These are phyloP conservation scores for Anser cygnoides DNA, from an alignment of 2,113 vertebrate species.

Conservation along the genomic window DNA sequence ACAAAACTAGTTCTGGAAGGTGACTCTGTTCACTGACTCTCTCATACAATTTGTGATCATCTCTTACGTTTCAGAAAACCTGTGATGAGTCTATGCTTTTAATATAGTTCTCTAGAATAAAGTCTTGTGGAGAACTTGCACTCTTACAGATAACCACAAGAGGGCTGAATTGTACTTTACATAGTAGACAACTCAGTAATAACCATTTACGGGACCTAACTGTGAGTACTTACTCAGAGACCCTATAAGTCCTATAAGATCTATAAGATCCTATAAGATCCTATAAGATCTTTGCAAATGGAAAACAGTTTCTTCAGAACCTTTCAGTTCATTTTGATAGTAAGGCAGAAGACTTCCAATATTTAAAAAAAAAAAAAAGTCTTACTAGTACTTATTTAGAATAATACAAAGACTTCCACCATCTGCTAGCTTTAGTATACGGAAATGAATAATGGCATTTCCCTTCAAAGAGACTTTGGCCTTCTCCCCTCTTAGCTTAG, in stretches of 20 bases:
- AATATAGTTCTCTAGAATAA: not conserved
- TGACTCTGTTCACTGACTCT: not conserved
- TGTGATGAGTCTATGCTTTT: not conserved
- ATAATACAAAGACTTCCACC: not conserved
- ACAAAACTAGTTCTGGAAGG: not conserved
- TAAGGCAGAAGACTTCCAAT: not conserved
- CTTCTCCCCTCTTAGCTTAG: not conserved
- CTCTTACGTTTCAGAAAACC: not conserved
- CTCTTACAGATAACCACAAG: slow-evolving; percentile 3
- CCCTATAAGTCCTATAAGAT: not conserved
- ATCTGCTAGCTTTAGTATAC: not conserved
- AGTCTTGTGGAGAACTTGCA: not conserved
- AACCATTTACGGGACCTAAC: not conserved
- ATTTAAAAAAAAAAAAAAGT: not conserved
- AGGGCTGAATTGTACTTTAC: slow-evolving; percentile 17
- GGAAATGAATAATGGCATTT: not conserved
- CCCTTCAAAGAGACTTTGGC: not conserved
- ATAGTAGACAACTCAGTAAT: not conserved
- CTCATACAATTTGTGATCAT: not conserved
- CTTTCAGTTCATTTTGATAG: not conserved
- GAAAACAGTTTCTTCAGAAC: not conserved
- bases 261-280: not conserved
- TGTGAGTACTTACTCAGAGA: not conserved
- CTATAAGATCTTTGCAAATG: not conserved
- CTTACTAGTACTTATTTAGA: not conserved